These are phyloP conservation scores for Syrmaticus mikado DNA, from an alignment of 2,113 vertebrate genomes.

Conservation along the genomic window DNA sequence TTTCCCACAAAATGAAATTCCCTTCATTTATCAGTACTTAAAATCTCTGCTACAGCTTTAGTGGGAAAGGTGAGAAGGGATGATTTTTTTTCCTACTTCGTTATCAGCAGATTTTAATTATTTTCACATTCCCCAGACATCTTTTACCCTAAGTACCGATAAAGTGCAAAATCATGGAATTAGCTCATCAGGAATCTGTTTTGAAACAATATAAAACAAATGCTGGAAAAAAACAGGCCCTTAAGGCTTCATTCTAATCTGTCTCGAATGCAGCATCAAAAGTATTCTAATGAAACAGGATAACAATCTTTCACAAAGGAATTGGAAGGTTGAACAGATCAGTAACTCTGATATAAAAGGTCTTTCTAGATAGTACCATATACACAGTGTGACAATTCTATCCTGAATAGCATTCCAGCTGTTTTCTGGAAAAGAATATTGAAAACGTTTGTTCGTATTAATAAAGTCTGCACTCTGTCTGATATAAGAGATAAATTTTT, in stretches of 20 bases:
- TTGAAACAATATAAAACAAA: constrained; percentile 12
- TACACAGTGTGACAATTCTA: not conserved
- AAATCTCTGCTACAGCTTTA: not conserved
- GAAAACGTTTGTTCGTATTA: not conserved
- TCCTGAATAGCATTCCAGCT: not conserved
- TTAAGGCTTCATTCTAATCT: constrained; percentile 29
- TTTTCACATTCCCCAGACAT: not conserved
- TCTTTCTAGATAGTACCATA: constrained; percentile 33
- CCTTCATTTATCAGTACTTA: not conserved
- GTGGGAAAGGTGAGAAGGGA: not conserved
- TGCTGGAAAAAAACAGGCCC: not conserved
- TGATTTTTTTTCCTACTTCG: not conserved
- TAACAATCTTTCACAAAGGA: constrained; percentile 27
- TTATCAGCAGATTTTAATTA: constrained; percentile 27
- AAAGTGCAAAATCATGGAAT: constrained; percentile 8
- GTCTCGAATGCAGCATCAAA: constrained; percentile 29
- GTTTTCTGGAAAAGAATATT: not conserved
- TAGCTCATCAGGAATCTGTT: not conserved
- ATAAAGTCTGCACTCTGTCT: not conserved
- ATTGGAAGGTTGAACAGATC: constrained; percentile 10
- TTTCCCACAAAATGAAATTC: not conserved
- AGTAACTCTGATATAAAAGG: constrained; percentile 21
- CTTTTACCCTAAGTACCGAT: not conserved
- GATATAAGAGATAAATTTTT: not conserved
- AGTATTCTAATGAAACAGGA: constrained; percentile 17